phyloP scores from a whole-genome alignment of 2,797 vertebrate species.

The Lagodon rhomboides region DNA sequence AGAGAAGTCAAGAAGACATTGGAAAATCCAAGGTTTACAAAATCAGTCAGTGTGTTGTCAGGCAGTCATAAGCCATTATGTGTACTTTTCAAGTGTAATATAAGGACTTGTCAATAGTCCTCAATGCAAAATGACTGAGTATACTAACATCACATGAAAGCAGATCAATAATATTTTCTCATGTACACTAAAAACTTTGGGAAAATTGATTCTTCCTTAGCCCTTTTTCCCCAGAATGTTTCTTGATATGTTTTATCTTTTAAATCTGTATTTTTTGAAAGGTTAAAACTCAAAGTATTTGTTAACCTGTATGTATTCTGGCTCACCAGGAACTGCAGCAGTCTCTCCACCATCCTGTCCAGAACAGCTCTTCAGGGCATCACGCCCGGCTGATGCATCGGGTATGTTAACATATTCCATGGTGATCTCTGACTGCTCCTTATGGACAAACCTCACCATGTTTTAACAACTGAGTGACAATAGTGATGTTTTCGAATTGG shows the following conservation, averaged over 20 bases:
- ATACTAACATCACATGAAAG: neutral
- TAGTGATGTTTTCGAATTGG: neutral
- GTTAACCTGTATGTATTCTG: neutral
- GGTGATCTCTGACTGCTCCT: conserved; percentile 1
- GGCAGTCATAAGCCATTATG: neutral
- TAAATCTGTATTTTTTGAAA: neutral
- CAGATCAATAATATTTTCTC: neutral
- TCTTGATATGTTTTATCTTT: neutral
- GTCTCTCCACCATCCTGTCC: neutral
- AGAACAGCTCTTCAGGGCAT: neutral
- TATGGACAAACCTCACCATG: neutral
- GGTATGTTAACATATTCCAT: conserved; percentile 32
- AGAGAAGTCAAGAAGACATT: neutral
- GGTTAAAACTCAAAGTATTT: neutral
- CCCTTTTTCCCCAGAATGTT: neutral
- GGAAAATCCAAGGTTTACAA: neutral
- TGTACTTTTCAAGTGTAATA: neutral
- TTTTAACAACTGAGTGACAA: neutral
- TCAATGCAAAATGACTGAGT: neutral
- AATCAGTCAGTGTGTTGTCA: neutral
- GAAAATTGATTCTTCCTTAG: neutral
- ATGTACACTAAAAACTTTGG: neutral
- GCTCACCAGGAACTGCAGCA: conserved; percentile 31
- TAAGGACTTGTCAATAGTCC: neutral
- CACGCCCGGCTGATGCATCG: neutral